Evolutionary conservation across 2,888 invertebrate species (phyloP).

Genomic region (Pandemis cinnamomeana): DNA sequence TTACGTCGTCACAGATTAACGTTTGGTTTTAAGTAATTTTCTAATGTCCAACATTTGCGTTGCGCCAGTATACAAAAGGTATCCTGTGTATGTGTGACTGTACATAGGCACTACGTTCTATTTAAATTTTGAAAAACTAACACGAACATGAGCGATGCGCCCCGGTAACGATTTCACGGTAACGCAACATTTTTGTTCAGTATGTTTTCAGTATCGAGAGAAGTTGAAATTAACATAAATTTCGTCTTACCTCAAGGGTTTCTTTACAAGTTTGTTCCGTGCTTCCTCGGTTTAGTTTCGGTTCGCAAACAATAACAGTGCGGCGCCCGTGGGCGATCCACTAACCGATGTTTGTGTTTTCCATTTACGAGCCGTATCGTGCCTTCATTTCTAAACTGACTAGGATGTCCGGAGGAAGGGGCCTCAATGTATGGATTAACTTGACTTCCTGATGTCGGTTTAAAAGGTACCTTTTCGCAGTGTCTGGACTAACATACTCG

Average conservation of each 20-base stretch:
- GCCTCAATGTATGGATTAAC: not conserved
- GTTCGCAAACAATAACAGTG: slow-evolving; percentile 80
- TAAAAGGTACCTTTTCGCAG: not conserved
- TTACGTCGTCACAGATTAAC: not conserved
- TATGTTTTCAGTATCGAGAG: slow-evolving; percentile 11
- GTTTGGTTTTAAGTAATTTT: not conserved
- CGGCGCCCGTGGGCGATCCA: slow-evolving; percentile 64
- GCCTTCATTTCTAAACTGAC: slow-evolving; percentile 59
- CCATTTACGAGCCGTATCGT: slow-evolving; percentile 68
- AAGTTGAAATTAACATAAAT: slow-evolving; percentile 42
- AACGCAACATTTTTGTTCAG: not conserved
- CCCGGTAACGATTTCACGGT: not conserved
- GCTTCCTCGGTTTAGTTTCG: slow-evolving; percentile 68
- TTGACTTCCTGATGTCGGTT: not conserved
- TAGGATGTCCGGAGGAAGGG: not conserved
- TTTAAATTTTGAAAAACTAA: not conserved
- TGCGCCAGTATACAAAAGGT: not conserved
- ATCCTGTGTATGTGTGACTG: too few species aligned
- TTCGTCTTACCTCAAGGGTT: slow-evolving; percentile 53
- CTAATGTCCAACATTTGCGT: not conserved
- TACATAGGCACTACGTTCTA: not conserved
- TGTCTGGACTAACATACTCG: too few species aligned
- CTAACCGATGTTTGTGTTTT: slow-evolving; percentile 75
- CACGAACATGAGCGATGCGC: not conserved
- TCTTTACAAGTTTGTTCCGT: slow-evolving; percentile 54